Base-by-base conservation (phyloP, 2,888 invertebrate species). In the Serrognathus titanus region DNA sequence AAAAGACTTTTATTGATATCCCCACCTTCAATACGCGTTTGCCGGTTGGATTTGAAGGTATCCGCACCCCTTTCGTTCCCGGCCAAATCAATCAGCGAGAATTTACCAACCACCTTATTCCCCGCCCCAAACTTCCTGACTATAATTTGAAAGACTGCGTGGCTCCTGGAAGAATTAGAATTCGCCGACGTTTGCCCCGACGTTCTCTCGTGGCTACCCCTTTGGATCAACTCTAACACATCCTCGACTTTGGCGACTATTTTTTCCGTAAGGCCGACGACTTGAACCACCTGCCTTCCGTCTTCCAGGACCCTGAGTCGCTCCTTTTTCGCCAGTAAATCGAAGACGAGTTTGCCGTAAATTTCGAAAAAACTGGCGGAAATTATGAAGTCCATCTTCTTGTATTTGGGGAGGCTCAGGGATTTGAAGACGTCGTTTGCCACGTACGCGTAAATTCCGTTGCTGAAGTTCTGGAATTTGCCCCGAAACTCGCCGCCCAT, bases 31-130 rank as follows among this genome's bases (percentile, higher is more conserved):
- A 85, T 77, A 81, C 92, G 80, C 1, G 97, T 97, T 80, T 96
- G 94, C 52, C 96, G 79, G 80, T 98, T 96, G 53, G 97, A 90
- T 70, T 96, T 95, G 48, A 92, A 93, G 36, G 97, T 98, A 79
- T 99, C 99, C n/a, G 97, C 98, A 52, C 99, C 99, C 66, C 99
- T 85, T 81, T 99, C 99, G 81, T 99, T 99, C 60, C 98, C 97
- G 62, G 94, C 93, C 72, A 94, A 84, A 84, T 99, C 99, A 74
- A 99, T 99, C 64, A 99, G 86, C 11, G 97, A 98, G 80, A 99
- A 98, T 82, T 98, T 98, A 48, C 99, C 99, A 79, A 94, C 91
- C 59, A 94, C 84, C 74, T 89, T 87, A 69, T 86, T 86, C 69
- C 86, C 85, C 24, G 57, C 78, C 67, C 88, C 88, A 38, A 87